Base-by-base conservation (phyloP, 2,113 vertebrate genomes). In the Mystacornis crossleyi region DNA sequence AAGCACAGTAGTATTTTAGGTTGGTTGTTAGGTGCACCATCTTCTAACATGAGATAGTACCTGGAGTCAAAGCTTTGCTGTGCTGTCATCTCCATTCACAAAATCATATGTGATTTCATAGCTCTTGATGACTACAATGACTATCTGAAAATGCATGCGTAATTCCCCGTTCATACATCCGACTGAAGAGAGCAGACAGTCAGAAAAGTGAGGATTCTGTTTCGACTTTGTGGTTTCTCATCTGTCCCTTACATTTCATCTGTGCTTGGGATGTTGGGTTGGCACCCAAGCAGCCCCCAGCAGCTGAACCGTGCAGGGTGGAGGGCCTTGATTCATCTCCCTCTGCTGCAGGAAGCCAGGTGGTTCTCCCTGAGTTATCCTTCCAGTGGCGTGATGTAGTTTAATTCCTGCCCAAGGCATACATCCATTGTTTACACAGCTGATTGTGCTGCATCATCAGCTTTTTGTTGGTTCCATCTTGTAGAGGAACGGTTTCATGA, bases 331-430 rank as follows among this genome's bases (percentile, higher is more conserved):
- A 33, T 40, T 42, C 14, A 4, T 21, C 17, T 91, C 29, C 29
- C 26, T 38, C 12, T 36, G n/a, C 72, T 15, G 8, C 19, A 6
- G 36, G 20, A 72, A 29, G 43, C 12, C 38, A 29, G 13, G 11
- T 45, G 29, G 15, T 38, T 85, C 28, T 74, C 6, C 65, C 42
- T 0, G 3, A 50, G 20, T 66, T 65, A 14, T 0, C 47, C 4
- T 0, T 53, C 64, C 23, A 16, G 0, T 4, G 11, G 6, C 24
- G 21, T 18, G 29, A 19, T 29, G 14, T 6, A 51, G 29, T 70
- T 75, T 51, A 13, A 55, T 34, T 12, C 34, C 72, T 79, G 26
- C 33, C 36, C 38, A 23, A 38, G 47, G 28, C 51, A 45, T 18
- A 24, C 6, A 4, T 55, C 24, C 0, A 4, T 47, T 67, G 26